Conservation (phyloP, 2,888 invertebrate species). For the Reticulitermes lucifugus region DNA sequence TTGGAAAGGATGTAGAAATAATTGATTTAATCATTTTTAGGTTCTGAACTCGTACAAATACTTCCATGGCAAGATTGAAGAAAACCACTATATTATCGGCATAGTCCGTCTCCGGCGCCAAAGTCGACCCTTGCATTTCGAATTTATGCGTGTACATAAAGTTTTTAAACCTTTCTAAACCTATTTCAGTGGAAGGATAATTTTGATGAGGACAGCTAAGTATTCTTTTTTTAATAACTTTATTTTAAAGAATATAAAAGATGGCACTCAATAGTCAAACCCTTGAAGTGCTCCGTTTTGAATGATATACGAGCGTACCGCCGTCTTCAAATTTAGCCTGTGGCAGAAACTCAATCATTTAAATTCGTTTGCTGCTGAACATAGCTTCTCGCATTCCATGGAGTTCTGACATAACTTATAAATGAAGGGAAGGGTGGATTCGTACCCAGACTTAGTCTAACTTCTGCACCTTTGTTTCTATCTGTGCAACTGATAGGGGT, state of each 20-base stretch:
- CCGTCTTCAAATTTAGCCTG: not conserved
- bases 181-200: too few relatives aligned
- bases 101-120: too few relatives aligned
- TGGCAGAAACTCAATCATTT: slow-evolving; percentile 13
- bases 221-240: too few relatives aligned
- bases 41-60: too few relatives aligned
- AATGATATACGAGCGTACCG: not conserved
- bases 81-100: too few relatives aligned
- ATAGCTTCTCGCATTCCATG: slow-evolving; percentile 17
- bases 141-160: too few relatives aligned
- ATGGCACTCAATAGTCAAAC: not conserved
- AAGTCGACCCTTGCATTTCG: too few relatives aligned
- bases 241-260: not conserved
- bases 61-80: too few relatives aligned
- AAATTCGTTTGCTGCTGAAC: slow-evolving; percentile 7
- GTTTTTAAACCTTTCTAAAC: too few relatives aligned
- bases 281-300: slow-evolving; percentile 3
- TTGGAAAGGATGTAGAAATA: too few relatives aligned
- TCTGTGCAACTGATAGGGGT: not conserved
- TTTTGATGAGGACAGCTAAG: too few relatives aligned
- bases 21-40: too few relatives aligned
- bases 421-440: not conserved
- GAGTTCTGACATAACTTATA: slow-evolving; percentile 15
- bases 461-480: not conserved
- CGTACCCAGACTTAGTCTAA: not conserved